These are phyloP conservation scores for Drosophila sucinea DNA, from an alignment of 1,140 invertebrate species.

Conservation along the genomic window DNA sequence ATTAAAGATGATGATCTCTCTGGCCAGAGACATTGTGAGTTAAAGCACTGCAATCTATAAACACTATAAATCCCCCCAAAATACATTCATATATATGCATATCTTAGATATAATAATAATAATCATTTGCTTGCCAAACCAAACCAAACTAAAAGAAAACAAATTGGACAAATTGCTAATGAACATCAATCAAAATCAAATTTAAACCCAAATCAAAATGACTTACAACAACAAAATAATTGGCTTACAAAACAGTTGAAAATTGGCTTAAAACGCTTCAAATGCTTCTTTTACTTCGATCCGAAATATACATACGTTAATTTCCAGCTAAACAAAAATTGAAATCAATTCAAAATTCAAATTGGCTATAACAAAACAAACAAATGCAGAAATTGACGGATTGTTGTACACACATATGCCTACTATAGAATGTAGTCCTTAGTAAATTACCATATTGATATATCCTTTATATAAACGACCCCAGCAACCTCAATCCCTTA, in stretches of 20 bases:
- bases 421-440: constrained; percentile 2
- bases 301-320: constrained; percentile 26
- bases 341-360: constrained; percentile 10
- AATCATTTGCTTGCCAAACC: constrained; percentile 36
- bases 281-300: constrained; percentile 27
- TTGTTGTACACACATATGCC: constrained; percentile 19
- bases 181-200: constrained; percentile 32
- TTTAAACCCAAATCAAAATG: constrained; percentile 23
- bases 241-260: constrained; percentile 26
- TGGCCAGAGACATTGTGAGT: constrained; percentile 81
- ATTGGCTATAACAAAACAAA: constrained; percentile 9
- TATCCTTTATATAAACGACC: neutral
- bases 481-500: neutral
- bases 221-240: constrained; percentile 22
- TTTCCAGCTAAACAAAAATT: constrained; percentile 25
- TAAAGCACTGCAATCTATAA: neutral
- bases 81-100: constrained; percentile 24
- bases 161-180: constrained; percentile 35
- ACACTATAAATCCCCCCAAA: constrained; percentile 10
- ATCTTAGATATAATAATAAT: constrained; percentile 12
- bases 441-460: neutral
- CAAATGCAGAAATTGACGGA: constrained; percentile 40
- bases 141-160: constrained; percentile 9
- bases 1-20: constrained; percentile 68
- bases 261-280: constrained; percentile 69